Base-by-base conservation (phyloP, 2,113 vertebrate species). In the Pterocles gutturalis region DNA sequence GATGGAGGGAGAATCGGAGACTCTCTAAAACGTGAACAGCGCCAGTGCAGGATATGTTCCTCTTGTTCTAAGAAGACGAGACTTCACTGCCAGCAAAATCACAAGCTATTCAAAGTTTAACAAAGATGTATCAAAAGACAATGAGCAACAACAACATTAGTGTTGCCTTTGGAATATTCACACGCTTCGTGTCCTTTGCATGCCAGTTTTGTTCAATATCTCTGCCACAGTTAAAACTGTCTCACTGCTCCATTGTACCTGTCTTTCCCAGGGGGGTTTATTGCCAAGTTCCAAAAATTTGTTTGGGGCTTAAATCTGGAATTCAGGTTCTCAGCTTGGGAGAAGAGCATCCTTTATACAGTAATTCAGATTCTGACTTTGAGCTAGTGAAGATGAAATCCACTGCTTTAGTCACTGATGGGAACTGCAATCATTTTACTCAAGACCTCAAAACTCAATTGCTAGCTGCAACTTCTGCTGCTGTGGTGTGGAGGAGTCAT, bases 111-210 rank as follows among this genome's bases (percentile, higher is more conserved):
- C 93, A 90, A 83, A 82, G 18, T 94, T 91, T 86, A 84, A 94
- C 78, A 96, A 96, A 95, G 65, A 89, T 28, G 33, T 76, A 75
- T 80, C 62, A 92, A 96, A 93, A 92, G 62, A 70, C 67, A 81
- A 73, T 43, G 45, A 96, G 64, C 73, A 95, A 43, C 55, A 95
- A 64, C 25, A 83, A 54, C 29, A 41, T 62, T 51, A 51, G 11
- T 28, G 88, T 55, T 94, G 86, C 19, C 41, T 90, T 54, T 77
- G 65, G 66, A 91, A 87, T 88, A 78, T 53, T 94, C 51, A 65
- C 10, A 2, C 0, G 0, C n/a, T 67, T 91, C 66, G 14, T 55
- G 38, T 84, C 80, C 43, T 92, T 49, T 58, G 28, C 48, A 51
- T 48, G 24, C 51, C 45, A 54, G 19, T 94, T 85, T 92, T 58